These are phyloP conservation scores for Polyodon spathula DNA, from an alignment of 2,113 vertebrate species.

Conservation along the genomic window DNA sequence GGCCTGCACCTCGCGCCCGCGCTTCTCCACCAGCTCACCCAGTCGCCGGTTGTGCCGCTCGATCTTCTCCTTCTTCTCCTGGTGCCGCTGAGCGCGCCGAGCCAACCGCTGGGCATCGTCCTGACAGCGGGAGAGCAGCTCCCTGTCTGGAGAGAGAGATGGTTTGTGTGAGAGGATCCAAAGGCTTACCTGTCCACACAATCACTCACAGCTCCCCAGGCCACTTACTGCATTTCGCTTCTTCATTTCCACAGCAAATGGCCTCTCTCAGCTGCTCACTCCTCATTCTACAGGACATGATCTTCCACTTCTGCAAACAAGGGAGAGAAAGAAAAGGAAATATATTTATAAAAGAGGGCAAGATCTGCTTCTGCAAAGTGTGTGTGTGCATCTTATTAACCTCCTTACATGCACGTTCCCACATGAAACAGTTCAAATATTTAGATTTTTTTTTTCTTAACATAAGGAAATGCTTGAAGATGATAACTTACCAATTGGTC, in stretches of 20 bases:
- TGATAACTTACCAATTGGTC: constrained; percentile 90
- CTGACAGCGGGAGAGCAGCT: constrained; percentile 71
- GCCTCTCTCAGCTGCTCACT: constrained; percentile 91
- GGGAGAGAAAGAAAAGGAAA: not conserved
- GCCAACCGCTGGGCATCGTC: constrained; percentile 84
- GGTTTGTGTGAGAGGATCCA: constrained; percentile 24
- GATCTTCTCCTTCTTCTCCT: constrained; percentile 92
- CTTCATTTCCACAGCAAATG: constrained; percentile 75
- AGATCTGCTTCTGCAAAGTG: not conserved
- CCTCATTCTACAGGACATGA: constrained; percentile 93
- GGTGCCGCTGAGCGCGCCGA: constrained; percentile 77
- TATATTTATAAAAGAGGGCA: not conserved
- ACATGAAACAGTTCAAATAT: not conserved
- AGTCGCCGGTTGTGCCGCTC: constrained; percentile 79
- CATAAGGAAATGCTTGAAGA: no score
- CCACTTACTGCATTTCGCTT: constrained; percentile 77
- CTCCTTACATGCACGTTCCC: not conserved
- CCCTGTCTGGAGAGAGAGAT: constrained; percentile 52
- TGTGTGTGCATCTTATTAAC: not conserved
- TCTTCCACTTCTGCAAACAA: constrained; percentile 86
- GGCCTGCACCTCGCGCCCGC: constrained; percentile 58
- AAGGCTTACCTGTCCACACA: no score
- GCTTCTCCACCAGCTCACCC: constrained; percentile 74
- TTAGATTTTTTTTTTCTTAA: no score
- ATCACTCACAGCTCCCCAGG: not conserved